Evolutionary conservation across 2,888 invertebrate species (phyloP), one percentile per base, ranked within the genome.

Genomic region (Ptychoptera contaminata): DNA sequence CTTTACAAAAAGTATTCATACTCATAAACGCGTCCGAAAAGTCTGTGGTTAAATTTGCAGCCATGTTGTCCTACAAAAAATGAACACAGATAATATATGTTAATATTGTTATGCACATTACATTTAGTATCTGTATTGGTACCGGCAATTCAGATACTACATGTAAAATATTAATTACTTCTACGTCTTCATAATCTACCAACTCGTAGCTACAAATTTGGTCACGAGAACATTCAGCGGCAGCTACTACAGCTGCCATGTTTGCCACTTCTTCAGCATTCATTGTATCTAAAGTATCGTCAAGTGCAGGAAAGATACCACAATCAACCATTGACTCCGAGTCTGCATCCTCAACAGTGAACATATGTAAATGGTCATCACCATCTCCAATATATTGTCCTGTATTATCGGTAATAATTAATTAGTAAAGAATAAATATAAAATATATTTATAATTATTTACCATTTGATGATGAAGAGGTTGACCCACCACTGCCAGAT

Each of bases 1-100:
- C 60, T 52, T 65, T 65, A 50, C 67, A 66, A 51, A 65, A 60
- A 37, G 63, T 60, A 55, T 65, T 64, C 37, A 67, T 56, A 35
- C 65, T 62, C 43, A 65, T 44, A 31, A 47, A 32, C 44, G 65
- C 65, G 40, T 62, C 59, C 51, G 65, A 55, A 48, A 67, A 67
- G 11, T 62, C 58, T 50, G 59, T 65, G 47, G 62, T 63, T 34
- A 64, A 54, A 54, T 65, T 64, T 40, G 60, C 59, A 41, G 67
- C 59, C 38, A 65, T 52, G 45, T 67, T 66, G 67, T 65, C 38
- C 1, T 44, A 47, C 10, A 29, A 34, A 39, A 16, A 30, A 38
- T 43, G 16, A 12, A 14, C 37, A 15, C 37, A 16, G 29, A n/a
- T n/a, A n/a, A n/a, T n/a, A n/a, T n/a, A n/a, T 35, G n/a, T 2